Conservation (phyloP, 2,888 invertebrate species). For the Diarsia rubi region DNA sequence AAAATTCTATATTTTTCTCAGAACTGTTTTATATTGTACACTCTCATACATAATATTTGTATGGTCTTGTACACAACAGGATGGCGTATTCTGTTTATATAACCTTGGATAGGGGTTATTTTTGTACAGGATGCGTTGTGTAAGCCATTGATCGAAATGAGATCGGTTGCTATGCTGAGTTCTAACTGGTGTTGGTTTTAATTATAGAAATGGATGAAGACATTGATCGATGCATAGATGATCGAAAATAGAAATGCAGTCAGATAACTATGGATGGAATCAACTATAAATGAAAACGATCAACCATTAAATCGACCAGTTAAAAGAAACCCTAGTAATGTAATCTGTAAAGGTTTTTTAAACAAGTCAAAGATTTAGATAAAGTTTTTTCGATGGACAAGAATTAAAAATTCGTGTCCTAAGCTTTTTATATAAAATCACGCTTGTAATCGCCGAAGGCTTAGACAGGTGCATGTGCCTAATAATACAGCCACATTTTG, state of each 20-base stretch:
- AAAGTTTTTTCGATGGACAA: background rate
- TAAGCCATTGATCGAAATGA: slow-evolving; percentile 24
- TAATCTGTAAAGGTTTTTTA: background rate
- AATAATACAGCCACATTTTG: too few relatives aligned
- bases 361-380: too few relatives aligned
- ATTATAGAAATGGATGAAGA: slow-evolving; percentile 28
- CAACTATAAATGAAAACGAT: background rate
- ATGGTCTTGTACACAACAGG: slow-evolving; percentile 20
- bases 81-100: slow-evolving; percentile 32
- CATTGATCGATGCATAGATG: background rate
- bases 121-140: slow-evolving; percentile 47
- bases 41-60: slow-evolving; percentile 45
- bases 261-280: background rate
- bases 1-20: slow-evolving; percentile 12
- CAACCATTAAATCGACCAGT: background rate
- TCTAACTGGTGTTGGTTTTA: slow-evolving; percentile 2
- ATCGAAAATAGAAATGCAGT: background rate
- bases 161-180: slow-evolving; percentile 20
- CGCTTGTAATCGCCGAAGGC: background rate
- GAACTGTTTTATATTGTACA: slow-evolving; percentile 15
- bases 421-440: background rate
- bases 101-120: slow-evolving; percentile 52
- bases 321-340: background rate
- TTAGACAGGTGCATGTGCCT: background rate
- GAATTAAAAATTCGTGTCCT: background rate